Conservation (phyloP, 2,113 vertebrate genomes). For the Malaclemys terrapin region DNA sequence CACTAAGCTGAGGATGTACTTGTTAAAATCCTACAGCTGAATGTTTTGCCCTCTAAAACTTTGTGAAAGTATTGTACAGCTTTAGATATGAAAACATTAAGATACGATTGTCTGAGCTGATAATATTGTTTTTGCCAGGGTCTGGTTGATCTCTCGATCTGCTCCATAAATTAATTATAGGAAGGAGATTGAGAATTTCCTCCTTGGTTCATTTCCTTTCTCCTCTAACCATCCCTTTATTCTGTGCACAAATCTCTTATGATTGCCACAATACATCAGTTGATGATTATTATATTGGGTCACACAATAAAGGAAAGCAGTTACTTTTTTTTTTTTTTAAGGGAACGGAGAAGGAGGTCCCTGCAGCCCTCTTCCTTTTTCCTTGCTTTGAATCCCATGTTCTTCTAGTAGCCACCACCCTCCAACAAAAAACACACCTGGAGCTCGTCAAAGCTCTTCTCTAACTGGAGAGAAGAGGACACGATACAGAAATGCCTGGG, state of each 20-base stretch:
- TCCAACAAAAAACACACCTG: too few species aligned
- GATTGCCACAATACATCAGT: not conserved
- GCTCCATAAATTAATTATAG: not conserved
- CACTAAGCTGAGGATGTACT: not conserved
- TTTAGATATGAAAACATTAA: not conserved
- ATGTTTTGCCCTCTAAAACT: not conserved
- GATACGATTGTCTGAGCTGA: not conserved
- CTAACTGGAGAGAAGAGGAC: not conserved
- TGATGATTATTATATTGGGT: not conserved
- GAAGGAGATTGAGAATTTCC: not conserved
- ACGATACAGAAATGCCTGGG: not conserved
- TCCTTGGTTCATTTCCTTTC: constrained; percentile 1
- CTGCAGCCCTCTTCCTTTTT: not conserved
- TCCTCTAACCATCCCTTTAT: not conserved
- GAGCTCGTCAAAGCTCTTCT: not conserved
- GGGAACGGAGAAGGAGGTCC: not conserved
- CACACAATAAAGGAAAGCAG: not conserved
- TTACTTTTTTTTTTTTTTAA: not conserved
- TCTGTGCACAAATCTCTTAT: not conserved
- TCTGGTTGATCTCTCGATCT: not conserved
- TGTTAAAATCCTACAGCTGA: not conserved
- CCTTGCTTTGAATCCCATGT: not conserved
- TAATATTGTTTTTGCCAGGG: not conserved
- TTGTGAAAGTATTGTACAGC: rapidly evolving
- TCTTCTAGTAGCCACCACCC: rapidly evolving